Conservation (phyloP, 2,113 vertebrate genomes). For the Orthonyx spaldingii region DNA sequence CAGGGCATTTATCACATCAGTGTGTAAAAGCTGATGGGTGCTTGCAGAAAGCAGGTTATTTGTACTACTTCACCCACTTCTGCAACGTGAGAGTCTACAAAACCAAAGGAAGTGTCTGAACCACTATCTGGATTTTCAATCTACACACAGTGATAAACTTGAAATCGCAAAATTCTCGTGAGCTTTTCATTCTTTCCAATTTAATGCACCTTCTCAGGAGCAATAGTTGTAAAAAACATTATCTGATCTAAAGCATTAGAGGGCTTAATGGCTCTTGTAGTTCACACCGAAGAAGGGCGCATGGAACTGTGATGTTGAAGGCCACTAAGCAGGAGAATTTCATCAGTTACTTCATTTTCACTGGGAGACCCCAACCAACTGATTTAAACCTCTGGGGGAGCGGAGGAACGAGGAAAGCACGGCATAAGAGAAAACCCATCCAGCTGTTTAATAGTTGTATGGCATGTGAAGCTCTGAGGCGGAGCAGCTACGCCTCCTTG, state of each 20-base stretch:
- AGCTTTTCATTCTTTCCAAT: background rate
- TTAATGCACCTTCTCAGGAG: background rate
- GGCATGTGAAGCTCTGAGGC: background rate
- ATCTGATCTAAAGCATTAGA: background rate
- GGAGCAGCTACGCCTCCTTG: slow-evolving; percentile 76
- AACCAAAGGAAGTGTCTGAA: background rate
- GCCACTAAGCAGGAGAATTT: background rate
- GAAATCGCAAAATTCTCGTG: background rate
- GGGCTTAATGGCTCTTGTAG: background rate
- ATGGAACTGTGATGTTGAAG: background rate
- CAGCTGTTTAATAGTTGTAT: slow-evolving; percentile 26
- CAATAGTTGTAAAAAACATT: background rate
- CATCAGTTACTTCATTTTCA: background rate
- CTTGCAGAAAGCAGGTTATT: background rate
- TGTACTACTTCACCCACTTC: background rate
- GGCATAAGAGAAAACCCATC: background rate
- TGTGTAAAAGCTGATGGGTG: background rate
- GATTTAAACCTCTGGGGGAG: background rate
- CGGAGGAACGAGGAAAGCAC: background rate
- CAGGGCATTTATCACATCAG: background rate
- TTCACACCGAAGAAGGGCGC: background rate
- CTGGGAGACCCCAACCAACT: background rate
- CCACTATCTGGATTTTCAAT: background rate
- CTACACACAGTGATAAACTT: background rate
- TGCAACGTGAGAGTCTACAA: background rate